Conservation (phyloP, 2,888 invertebrate species). For the Drosophila hamatofila region DNA sequence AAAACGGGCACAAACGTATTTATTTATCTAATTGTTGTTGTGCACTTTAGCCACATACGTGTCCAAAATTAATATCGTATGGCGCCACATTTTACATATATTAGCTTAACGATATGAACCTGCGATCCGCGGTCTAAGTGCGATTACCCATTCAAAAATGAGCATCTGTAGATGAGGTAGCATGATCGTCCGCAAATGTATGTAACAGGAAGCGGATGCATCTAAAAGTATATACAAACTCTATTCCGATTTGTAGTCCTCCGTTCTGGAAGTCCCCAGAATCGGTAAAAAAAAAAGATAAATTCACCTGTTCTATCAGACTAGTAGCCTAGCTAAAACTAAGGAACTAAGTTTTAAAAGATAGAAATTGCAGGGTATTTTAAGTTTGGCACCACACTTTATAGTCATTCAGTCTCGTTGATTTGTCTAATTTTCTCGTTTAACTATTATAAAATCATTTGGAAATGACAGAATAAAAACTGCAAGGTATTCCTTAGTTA, state of each 20-base stretch:
- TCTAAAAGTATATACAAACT: background rate
- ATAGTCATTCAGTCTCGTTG: background rate
- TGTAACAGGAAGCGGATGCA: background rate
- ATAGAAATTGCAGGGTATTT: background rate
- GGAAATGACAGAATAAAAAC: too few relatives aligned
- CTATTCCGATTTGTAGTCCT: too few relatives aligned
- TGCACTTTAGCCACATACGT: conserved; percentile 27
- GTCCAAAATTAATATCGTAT: conserved; percentile 1
- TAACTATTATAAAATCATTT: too few relatives aligned
- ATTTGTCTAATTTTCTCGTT: background rate
- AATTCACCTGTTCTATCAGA: too few relatives aligned
- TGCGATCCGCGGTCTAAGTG: background rate
- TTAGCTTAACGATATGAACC: background rate
- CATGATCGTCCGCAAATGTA: background rate
- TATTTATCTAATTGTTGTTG: background rate
- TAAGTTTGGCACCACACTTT: background rate
- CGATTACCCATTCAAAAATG: background rate
- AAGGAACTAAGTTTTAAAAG: background rate
- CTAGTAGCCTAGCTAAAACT: too few relatives aligned
- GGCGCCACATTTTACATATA: conserved; percentile 2
- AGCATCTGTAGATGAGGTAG: background rate
- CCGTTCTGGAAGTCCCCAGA: too few relatives aligned
- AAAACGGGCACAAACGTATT: background rate
- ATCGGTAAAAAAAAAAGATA: too few relatives aligned
- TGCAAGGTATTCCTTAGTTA: too few relatives aligned